Conservation (phyloP, 2,797 vertebrate genomes). For the Distichodus sexfasciatus region DNA sequence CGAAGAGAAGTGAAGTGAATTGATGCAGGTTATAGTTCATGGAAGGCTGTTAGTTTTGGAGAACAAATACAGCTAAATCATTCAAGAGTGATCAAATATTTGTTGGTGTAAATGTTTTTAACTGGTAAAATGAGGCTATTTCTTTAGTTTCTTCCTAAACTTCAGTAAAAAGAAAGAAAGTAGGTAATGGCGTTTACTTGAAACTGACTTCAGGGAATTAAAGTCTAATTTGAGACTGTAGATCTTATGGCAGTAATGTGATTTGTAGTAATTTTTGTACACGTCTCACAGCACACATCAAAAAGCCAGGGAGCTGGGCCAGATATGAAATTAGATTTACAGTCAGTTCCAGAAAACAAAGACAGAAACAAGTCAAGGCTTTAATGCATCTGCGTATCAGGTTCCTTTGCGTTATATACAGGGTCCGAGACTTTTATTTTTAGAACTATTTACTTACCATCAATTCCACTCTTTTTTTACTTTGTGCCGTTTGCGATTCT, state of each 20-base stretch:
- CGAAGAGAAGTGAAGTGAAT: no score
- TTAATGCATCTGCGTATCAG: not conserved
- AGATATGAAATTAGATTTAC: constrained; percentile 5
- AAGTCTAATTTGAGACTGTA: not conserved
- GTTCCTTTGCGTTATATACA: not conserved
- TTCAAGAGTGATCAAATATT: no score
- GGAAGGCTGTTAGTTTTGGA: not conserved
- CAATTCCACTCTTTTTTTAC: not conserved
- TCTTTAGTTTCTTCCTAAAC: no score
- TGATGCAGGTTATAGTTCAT: not conserved
- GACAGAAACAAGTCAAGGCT: not conserved
- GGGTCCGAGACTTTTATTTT: not conserved
- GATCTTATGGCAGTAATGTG: constrained; percentile 17
- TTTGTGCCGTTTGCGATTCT: not conserved
- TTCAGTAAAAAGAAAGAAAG: no score
- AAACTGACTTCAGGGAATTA: not conserved
- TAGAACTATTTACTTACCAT: not conserved
- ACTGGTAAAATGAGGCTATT: no score
- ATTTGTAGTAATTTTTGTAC: constrained; percentile 6
- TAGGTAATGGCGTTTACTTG: no score
- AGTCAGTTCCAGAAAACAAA: not conserved
- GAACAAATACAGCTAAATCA: not conserved
- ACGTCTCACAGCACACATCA: not conserved
- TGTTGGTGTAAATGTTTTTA: no score
- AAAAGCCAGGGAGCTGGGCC: not conserved